phyloP scores from a whole-genome alignment of 2,797 vertebrate genomes.

The Loriculus beryllinus region DNA sequence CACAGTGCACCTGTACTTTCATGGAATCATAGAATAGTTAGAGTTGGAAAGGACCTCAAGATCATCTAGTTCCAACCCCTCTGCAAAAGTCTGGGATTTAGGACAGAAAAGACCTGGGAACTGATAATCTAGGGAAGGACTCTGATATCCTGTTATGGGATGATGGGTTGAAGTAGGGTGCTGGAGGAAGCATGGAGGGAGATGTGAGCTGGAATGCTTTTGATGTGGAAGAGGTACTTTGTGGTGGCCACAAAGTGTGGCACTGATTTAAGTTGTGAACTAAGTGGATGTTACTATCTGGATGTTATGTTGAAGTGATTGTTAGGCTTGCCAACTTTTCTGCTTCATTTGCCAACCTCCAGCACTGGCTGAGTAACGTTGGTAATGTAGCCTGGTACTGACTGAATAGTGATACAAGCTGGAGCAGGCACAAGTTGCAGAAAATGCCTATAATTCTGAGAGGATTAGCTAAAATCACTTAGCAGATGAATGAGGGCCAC shows the following conservation, averaged over 20 bases:
- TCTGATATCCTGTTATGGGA: not conserved
- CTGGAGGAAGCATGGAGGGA: not conserved
- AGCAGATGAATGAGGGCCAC: not conserved
- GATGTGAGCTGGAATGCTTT: not conserved
- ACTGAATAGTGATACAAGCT: not conserved
- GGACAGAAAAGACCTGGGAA: not conserved
- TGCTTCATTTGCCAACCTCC: not conserved
- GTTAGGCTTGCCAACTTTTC: not conserved
- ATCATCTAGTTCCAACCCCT: too few relatives aligned
- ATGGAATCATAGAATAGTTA: too few relatives aligned
- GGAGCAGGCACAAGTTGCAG: not conserved
- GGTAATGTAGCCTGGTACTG: not conserved
- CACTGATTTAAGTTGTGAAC: not conserved
- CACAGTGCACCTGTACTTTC: rapidly evolving
- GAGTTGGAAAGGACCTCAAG: too few relatives aligned
- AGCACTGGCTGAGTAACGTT: not conserved
- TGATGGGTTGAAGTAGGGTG: not conserved
- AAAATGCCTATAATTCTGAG: not conserved
- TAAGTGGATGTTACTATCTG: rapidly evolving
- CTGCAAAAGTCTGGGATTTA: not conserved
- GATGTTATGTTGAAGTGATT: not conserved
- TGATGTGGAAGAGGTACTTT: not conserved
- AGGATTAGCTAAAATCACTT: not conserved
- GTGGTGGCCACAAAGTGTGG: not conserved
- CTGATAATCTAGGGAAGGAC: not conserved